Base-by-base conservation (phyloP, 2,888 invertebrate genomes). In the Dryomyza anilis region DNA sequence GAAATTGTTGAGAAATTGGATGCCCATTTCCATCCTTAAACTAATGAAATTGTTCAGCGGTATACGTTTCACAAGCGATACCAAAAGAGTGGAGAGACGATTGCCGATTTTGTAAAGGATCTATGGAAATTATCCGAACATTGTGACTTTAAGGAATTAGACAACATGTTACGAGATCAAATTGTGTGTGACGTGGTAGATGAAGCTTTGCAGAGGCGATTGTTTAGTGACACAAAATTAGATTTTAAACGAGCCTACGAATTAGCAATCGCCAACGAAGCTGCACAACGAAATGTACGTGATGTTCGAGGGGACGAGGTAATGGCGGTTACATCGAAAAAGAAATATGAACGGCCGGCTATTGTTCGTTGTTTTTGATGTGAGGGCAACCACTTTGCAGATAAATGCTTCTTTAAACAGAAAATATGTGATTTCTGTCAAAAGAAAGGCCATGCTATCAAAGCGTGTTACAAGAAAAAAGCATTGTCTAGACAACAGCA, bases 161-260 rank as follows among this genome's bases (percentile, higher is more conserved):
- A 59, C 21, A 59, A 59, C 48, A 59, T 59, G 59, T 59, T 59
- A 30, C 43, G 57, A 30, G 43, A 59, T 43, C 59, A 59, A 59
- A 29, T 59, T 48, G 39, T 39, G 39, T 14, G 39, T 16, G 39
- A 16, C 3, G 39, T 39, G 3, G 16, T 16, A 39, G 39, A 39
- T 39, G 39, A 39, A 6, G 6, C 39, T 4, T 7, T 39, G 7
- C 39, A 39, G 16, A 39, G 16, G 46, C 57, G 57, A 14, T 43
- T 57, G 39, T 57, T 59, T 33, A 59, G 59, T 46, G 59, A 59
- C 30, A 25, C 46, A 29, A 59, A 59, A 46, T 33, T 59, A 16
- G 45, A 59, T 59, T 59, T 59, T 12, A 16, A 59, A 46, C 45
- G 59, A 45, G 61, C 65, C 23, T 56, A 56, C 36, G 61, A 61